Conservation (phyloP, 2,797 vertebrate genomes). For the Sphenopsis melanotis region DNA sequence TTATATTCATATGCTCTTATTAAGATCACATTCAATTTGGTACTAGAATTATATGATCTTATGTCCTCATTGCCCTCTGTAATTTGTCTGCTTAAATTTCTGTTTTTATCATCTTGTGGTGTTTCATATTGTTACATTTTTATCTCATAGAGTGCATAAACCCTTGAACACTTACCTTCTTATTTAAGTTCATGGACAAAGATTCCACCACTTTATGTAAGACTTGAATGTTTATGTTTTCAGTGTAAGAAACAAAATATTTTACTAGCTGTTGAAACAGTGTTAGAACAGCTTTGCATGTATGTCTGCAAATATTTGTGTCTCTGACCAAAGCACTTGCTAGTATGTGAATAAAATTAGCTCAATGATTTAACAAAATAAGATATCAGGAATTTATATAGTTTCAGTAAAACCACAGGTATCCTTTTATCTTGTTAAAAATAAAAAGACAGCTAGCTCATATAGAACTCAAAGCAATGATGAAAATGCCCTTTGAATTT, state of each 20-base stretch:
- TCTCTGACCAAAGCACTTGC: background rate
- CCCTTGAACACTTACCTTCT: background rate
- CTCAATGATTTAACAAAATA: background rate
- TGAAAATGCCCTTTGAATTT: constrained; percentile 5
- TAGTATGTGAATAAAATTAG: background rate
- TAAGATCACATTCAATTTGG: background rate
- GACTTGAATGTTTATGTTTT: background rate
- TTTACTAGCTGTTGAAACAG: background rate
- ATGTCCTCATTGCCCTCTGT: background rate
- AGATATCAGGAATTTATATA: background rate
- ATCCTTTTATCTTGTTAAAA: background rate
- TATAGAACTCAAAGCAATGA: background rate
- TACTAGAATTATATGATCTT: background rate
- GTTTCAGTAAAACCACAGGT: background rate
- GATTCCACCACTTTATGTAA: background rate
- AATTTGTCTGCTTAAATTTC: background rate
- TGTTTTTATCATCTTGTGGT: background rate
- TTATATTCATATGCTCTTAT: background rate
- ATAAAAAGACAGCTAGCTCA: background rate
- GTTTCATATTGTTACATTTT: background rate
- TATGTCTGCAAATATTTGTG: background rate
- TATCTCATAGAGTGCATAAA: background rate
- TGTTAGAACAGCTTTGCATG: background rate
- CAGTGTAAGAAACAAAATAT: background rate
- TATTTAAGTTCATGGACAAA: background rate